Evolutionary conservation across 2,888 invertebrate genomes (phyloP).

Genomic region (Drosophila austrosaltans): DNA sequence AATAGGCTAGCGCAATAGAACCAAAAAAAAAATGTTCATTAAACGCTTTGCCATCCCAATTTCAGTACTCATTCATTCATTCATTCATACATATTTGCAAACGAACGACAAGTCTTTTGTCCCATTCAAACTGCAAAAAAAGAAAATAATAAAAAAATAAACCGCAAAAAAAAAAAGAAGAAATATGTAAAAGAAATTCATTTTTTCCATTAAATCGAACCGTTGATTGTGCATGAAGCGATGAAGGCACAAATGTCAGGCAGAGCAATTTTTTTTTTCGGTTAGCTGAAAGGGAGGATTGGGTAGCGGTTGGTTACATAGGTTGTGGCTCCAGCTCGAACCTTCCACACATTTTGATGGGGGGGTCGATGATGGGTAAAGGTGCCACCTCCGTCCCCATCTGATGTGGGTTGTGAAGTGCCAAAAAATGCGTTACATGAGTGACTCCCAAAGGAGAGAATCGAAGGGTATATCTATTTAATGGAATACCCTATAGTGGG

Average conservation of each 20-base stretch:
- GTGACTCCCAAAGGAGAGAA: conserved; percentile 55
- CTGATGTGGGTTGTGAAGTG: conserved; percentile 19
- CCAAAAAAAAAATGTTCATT: conserved; percentile 59
- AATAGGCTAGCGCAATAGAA: conserved; percentile 42
- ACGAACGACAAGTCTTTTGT: conserved; percentile 38
- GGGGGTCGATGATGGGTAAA: not conserved
- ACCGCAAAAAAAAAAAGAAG: conserved; percentile 16
- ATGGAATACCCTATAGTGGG: not conserved
- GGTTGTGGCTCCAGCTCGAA: conserved; percentile 52
- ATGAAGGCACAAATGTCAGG: conserved; percentile 74
- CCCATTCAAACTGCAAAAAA: conserved; percentile 54
- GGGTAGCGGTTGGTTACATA: conserved; percentile 45
- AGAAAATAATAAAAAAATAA: conserved; percentile 13
- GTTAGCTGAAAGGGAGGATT: conserved; percentile 64
- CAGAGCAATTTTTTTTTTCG: conserved; percentile 56
- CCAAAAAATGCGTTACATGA: conserved; percentile 52
- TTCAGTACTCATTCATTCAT: conserved; percentile 25
- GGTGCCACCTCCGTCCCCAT: conserved; percentile 1
- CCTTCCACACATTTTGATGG: conserved; percentile 39
- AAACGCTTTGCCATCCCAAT: conserved; percentile 63
- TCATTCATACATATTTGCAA: conserved; percentile 12
- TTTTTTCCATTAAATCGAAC: conserved; percentile 81
- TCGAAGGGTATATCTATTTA: not conserved
- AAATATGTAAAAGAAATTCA: conserved; percentile 62
- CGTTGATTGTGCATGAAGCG: conserved; percentile 80